phyloP scores from a whole-genome alignment of 1,140 invertebrate species.

The Ectropis grisescens region DNA sequence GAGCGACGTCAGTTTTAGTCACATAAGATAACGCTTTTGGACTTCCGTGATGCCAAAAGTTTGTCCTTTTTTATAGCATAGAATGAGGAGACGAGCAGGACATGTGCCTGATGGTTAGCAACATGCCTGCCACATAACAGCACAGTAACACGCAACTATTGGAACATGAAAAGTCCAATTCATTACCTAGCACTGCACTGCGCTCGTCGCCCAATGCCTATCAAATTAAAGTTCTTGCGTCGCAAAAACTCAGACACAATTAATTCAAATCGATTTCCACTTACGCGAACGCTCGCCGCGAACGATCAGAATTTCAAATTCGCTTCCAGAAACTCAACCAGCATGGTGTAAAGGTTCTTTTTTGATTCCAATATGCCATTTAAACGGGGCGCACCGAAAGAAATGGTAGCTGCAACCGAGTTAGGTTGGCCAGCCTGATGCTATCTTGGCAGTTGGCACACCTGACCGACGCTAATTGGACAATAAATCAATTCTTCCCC shows the following conservation, averaged over 20 bases:
- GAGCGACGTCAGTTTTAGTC: too few species aligned
- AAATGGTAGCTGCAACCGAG: conserved; percentile 57
- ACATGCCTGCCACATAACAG: too few species aligned
- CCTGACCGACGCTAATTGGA: conserved; percentile 70
- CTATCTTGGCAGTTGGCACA: conserved; percentile 70
- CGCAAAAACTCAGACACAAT: conserved; percentile 44
- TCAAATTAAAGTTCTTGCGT: conserved; percentile 59
- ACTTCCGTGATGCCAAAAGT: too few species aligned
- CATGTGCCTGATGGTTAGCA: too few species aligned
- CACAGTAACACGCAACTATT: too few species aligned
- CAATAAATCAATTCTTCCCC: conserved; percentile 69
- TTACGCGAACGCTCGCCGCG: conserved; percentile 44
- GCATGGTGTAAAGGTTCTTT: conserved; percentile 63
- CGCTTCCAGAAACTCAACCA: conserved; percentile 47
- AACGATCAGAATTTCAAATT: conserved; percentile 67
- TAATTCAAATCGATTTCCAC: conserved; percentile 67
- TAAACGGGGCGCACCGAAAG: conserved; percentile 62
- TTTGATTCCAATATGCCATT: conserved; percentile 66
- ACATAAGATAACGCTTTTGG: too few species aligned
- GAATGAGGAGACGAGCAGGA: too few species aligned
- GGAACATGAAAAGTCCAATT: too few species aligned
- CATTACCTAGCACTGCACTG: too few species aligned
- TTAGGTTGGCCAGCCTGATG: conserved; percentile 65
- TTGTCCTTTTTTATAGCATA: too few species aligned
- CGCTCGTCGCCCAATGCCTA: too few species aligned